A percentile compares a stretch with the other conserved stretches of the same genome.
Conservation (phyloP, 1,140 invertebrate species). For the Sitodiplosis mosellana region DNA sequence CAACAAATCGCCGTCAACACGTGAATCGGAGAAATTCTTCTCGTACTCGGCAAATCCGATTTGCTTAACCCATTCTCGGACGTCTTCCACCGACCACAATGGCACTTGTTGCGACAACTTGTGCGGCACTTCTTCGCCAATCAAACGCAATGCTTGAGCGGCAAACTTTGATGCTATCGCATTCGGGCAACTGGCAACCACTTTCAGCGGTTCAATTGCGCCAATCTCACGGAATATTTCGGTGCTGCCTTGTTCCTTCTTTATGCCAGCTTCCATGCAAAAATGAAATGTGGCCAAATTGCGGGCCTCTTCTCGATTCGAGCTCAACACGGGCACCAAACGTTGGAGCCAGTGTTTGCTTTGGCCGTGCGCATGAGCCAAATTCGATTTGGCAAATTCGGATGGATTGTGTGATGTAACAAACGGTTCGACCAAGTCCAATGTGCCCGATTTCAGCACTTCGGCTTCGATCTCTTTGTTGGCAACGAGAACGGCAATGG, state of each 20-base stretch:
- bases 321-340: conserved; percentile 87
- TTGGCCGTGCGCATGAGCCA: conserved; percentile 87
- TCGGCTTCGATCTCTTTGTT: conserved; percentile 97
- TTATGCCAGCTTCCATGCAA: conserved; percentile 97
- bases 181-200: conserved; percentile 93
- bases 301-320: conserved; percentile 86
- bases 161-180: conserved; percentile 95
- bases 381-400: conserved; percentile 83
- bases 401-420: conserved; percentile 83
- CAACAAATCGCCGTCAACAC: conserved; percentile 95
- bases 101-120: conserved; percentile 96
- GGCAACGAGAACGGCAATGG: conserved; percentile 88
- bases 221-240: conserved; percentile 89
- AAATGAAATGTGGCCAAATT: conserved; percentile 98
- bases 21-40: conserved; percentile 68
- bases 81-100: conserved; percentile 91
- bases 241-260: conserved; percentile 87
- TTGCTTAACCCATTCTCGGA: conserved; percentile 94
- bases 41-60: conserved; percentile 82
- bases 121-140: conserved; percentile 93
- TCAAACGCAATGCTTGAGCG: conserved; percentile 81
- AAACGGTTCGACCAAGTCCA: conserved; percentile 93
- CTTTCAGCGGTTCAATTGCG: conserved; percentile 87
- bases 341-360: conserved; percentile 89
- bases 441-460: conserved; percentile 83